Conservation (phyloP, 2,113 vertebrate genomes). For the Aplodontia rufa region DNA sequence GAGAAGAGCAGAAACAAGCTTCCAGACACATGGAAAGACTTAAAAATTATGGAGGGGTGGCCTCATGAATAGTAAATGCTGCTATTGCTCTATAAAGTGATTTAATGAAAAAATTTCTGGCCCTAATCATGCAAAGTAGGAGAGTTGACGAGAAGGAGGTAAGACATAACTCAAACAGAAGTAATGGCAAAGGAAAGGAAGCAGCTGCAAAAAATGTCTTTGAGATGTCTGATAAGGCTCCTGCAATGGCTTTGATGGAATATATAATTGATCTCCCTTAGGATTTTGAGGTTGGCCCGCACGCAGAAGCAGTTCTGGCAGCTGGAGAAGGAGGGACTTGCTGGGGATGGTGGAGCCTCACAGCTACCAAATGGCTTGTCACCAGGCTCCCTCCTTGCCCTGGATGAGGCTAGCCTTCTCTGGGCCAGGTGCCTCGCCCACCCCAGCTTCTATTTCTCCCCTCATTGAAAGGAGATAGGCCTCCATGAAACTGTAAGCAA, state of each 20-base stretch:
- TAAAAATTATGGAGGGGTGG: conserved; percentile 67
- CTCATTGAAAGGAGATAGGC: not conserved
- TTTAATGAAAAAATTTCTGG: conserved; percentile 72
- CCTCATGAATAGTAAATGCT: conserved; percentile 78
- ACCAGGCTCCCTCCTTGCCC: not conserved
- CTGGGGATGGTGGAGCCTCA: not conserved
- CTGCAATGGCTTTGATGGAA: not conserved
- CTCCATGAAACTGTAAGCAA: not conserved
- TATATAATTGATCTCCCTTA: not conserved
- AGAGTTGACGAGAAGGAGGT: not conserved
- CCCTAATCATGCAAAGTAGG: conserved; percentile 56
- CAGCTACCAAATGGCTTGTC: not conserved
- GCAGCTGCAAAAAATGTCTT: conserved; percentile 12
- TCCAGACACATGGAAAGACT: conserved; percentile 79
- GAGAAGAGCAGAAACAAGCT: conserved; percentile 66
- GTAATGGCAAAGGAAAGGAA: not conserved
- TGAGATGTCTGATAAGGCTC: not conserved
- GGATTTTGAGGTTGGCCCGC: not conserved
- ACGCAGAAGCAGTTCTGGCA: not conserved
- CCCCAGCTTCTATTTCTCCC: not conserved
- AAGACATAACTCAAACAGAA: not conserved
- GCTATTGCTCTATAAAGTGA: conserved; percentile 70
- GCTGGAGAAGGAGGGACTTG: not conserved
- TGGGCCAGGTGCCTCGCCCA: not conserved
- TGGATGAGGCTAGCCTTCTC: not conserved